Conservation (phyloP, 1,140 invertebrate species). For the Zaprionus vittiger region DNA sequence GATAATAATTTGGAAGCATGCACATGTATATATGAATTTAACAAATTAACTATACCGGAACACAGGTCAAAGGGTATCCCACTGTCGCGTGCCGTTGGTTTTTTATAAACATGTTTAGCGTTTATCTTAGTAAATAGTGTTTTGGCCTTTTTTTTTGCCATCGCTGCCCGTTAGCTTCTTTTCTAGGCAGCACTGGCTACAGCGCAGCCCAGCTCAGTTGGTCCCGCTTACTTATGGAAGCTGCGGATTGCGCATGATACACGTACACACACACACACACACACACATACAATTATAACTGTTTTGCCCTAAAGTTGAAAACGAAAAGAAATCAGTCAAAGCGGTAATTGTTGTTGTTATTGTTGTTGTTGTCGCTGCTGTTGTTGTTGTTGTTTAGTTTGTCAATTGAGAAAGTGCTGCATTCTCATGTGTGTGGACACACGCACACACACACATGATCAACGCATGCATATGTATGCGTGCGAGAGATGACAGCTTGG, state of each 20-base stretch:
- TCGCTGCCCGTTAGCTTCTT: background rate
- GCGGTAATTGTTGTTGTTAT: constrained; percentile 2
- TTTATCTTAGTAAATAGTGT: no score
- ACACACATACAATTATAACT: background rate
- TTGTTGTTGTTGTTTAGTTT: constrained; percentile 52
- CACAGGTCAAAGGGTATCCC: no score
- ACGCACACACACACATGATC: background rate
- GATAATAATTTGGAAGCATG: no score
- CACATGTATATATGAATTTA: no score
- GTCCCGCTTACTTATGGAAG: constrained; percentile 6
- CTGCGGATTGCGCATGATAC: constrained; percentile 15
- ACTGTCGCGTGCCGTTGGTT: no score
- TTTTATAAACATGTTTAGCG: no score
- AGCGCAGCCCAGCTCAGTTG: background rate
- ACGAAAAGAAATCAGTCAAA: constrained; percentile 41
- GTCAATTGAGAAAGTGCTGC: constrained; percentile 63
- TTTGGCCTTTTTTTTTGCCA: no score
- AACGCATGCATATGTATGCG: background rate
- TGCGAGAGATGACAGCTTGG: constrained; percentile 18
- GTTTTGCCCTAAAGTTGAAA: constrained; percentile 37
- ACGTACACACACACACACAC: background rate
- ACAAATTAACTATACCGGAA: no score
- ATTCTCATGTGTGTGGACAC: constrained; percentile 2
- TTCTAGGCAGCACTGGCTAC: background rate
- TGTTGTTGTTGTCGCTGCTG: constrained; percentile 40